Evolutionary conservation across 2,797 vertebrate species (phyloP), one percentile per base, ranked within the genome.

Genomic region (Liparis tanakae): DNA sequence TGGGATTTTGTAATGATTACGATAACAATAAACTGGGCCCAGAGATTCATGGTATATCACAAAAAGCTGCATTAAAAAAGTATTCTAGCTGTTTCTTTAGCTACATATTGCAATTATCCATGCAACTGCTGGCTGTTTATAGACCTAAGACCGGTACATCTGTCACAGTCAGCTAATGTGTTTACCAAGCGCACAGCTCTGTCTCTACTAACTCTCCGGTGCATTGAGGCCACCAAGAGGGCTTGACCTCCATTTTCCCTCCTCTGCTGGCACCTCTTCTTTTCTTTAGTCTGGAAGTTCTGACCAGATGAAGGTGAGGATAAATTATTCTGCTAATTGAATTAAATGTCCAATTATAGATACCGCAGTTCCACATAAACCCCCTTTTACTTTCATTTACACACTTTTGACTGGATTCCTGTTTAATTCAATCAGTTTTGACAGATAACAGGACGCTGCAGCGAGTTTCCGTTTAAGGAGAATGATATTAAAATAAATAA

Each of bases 281-380:
- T 67, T 74, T 74, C 51, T 73, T 72, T 2, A n/a, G 51, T 53
- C 63, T 30, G 54, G 10, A 70, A 61, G 22, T 39, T 68, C 39
- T 22, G 33, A 64, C 63, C 68, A 65, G 53, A 63, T 44, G 14
- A 75, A 75, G 48, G 67, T 76, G 75, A 83, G 67, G 57, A 54
- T 65, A 74, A 65, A 63, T 60, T 67, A 41, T 56, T 50, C 20
- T 46, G 65, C 86, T 85, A 83, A 86, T 86, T 74, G 25, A 87
- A 81, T 85, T 83, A 85, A 79, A 77, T 72, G 77, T 78, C 67
- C 69, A 87, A 86, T 83, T 85, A 83, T 72, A 84, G 73, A 82
- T 78, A 67, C 30, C 7, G 14, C 65, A 51, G 70, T 60, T 43
- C 43, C 60, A 67, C 55, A 73, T 72, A 81, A 41, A 55, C 33